phyloP scores from a whole-genome alignment of 2,888 invertebrate genomes.

The Buathra laborator region DNA sequence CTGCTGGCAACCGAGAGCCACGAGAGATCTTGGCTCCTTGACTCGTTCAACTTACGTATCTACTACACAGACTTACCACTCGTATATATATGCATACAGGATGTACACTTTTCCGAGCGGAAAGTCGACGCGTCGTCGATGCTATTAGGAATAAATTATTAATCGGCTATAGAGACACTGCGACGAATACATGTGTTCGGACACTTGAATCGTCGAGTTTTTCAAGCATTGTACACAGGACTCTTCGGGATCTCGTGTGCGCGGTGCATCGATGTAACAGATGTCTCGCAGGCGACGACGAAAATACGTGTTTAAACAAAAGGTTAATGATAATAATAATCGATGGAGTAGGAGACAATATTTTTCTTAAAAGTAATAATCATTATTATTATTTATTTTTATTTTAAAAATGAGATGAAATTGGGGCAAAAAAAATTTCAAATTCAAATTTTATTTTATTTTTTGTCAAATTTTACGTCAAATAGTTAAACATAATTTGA shows the following conservation, averaged over 20 bases:
- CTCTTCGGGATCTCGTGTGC: neutral
- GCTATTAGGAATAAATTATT: neutral
- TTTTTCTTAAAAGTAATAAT: too few relatives aligned
- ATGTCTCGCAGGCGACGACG: constrained; percentile 63
- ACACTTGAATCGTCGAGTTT: constrained; percentile 59
- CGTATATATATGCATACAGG: neutral
- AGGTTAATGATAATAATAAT: constrained; percentile 47
- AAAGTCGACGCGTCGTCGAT: neutral
- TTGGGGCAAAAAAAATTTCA: too few relatives aligned
- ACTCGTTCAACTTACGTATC: constrained; percentile 1
- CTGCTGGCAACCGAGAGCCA: neutral
- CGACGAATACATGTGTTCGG: constrained; percentile 59
- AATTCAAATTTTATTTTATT: too few relatives aligned
- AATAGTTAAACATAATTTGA: too few relatives aligned
- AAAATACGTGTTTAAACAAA: constrained; percentile 36
- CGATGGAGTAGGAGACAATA: neutral
- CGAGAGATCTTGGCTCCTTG: constrained; percentile 14
- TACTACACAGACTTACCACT: neutral
- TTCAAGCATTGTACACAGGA: neutral
- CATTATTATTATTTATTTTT: too few relatives aligned
- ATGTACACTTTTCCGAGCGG: neutral
- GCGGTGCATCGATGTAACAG: constrained; percentile 57
- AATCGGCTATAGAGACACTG: neutral
- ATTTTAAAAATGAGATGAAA: too few relatives aligned
- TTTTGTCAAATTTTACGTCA: too few relatives aligned